Base-by-base conservation (phyloP, 1,140 invertebrate genomes). In the Drosophila busckii region DNA sequence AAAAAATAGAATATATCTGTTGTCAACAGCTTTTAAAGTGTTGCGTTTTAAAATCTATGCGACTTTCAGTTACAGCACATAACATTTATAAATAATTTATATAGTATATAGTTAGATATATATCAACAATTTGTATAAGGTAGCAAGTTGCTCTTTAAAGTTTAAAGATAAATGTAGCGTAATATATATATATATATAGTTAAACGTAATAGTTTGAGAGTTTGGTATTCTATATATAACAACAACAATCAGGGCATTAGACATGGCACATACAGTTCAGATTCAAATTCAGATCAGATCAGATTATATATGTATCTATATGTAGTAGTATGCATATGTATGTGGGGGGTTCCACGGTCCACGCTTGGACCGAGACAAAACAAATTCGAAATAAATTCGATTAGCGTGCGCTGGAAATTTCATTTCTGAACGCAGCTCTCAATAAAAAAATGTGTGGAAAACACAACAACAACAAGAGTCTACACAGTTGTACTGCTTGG, bases 211-310 rank as follows among this genome's bases (percentile, higher is more conserved):
- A 73, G 73, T 73, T 80, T 28, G 52, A 70, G 52, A 58, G 35
- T 37, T 52, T 32, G 8, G 31, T 58, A 35, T 42, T 53, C 29
- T 46, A 53, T 52, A 70, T 44, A 67, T 54, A 65, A 67, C 66
- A 70, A 82, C 75, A 82, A 82, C 70, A 75, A 82, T 60, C 75
- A 70, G 76, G 70, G 65, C 73, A 13, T 62, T 60, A 62, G 55
- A 83, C 63, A 83, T 82, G 75, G 75, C 75, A 82, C 75, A 83
- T 82, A 82, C 55, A 80, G 70, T 73, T 80, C 70, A 76, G 20
- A 56, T 48, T 52, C 55, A 35, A 15, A 16, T 45, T 16, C 42
- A 58, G 71, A 78, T 76, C 71, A 70, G 45, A 31, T 25, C n/a
- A 45, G 29, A 20, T 37, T 20, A 10, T 29, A 20, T 9, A 65